Percentiles rank a stretch among this genome's conserved stretches.
Conservation (phyloP, 2,113 vertebrate genomes). For the Eurystomus gularis region DNA sequence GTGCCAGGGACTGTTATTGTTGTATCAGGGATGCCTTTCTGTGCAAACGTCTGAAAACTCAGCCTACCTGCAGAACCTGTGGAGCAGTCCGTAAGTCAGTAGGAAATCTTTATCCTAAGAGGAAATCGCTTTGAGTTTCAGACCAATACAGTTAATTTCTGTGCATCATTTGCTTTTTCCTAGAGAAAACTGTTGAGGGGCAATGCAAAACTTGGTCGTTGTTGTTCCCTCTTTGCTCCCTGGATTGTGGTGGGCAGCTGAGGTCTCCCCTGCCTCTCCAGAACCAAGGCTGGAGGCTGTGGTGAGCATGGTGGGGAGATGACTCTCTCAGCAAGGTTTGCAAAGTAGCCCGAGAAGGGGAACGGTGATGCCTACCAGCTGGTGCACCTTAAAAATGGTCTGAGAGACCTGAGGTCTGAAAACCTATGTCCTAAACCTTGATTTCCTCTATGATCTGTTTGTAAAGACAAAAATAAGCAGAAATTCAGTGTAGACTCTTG, state of each 20-base stretch:
- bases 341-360: background rate
- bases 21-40: background rate
- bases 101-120: background rate
- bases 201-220: rapidly evolving
- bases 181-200: background rate
- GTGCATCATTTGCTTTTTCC: background rate
- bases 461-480: background rate
- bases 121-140: background rate
- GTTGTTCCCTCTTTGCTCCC: background rate
- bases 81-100: background rate
- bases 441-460: rapidly evolving
- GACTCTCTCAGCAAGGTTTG: background rate
- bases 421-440: background rate
- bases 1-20: background rate
- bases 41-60: background rate
- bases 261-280: background rate
- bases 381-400: background rate
- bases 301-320: background rate
- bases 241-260: background rate
- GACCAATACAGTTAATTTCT: background rate
- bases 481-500: background rate
- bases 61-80: background rate
- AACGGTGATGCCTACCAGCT: rapidly evolving
- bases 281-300: background rate
- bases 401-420: background rate